Conservation (phyloP, 1,140 invertebrate genomes). For the Homalodisca vitripennis region DNA sequence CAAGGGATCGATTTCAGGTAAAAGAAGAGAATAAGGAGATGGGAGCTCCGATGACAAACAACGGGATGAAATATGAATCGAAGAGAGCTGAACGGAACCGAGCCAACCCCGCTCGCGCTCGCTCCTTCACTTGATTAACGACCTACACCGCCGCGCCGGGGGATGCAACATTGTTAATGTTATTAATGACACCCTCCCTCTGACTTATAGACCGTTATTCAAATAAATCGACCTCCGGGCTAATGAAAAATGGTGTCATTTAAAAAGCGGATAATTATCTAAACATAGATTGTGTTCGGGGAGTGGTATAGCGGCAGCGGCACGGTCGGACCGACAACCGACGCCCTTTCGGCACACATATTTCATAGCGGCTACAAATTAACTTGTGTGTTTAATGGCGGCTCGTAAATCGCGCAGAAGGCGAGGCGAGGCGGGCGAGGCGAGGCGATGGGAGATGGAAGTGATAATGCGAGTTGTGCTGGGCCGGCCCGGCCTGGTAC, state of each 20-base stretch:
- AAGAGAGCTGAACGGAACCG: no score
- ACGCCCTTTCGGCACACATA: slow-evolving; percentile 1
- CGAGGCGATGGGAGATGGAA: no score
- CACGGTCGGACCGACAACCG: no score
- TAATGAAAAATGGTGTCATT: slow-evolving; percentile 30
- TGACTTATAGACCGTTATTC: slow-evolving; percentile 32
- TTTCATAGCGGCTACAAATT: slow-evolving; percentile 18
- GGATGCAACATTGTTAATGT: slow-evolving; percentile 33
- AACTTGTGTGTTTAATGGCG: slow-evolving; percentile 15
- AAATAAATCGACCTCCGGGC: slow-evolving; percentile 30
- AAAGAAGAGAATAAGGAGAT: no score
- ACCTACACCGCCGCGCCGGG: slow-evolving; percentile 23
- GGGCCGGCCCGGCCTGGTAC: no score
- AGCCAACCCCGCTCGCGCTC: no score
- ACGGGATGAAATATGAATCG: no score
- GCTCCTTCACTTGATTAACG: no score
- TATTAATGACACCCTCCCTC: slow-evolving; percentile 25
- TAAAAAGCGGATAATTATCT: slow-evolving; percentile 31
- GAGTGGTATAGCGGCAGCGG: no score
- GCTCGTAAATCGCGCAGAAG: background rate
- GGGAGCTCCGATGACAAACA: no score
- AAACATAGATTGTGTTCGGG: background rate
- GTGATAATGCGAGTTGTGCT: no score
- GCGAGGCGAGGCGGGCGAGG: background rate
- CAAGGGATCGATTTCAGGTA: no score